phyloP scores from a whole-genome alignment of 2,888 invertebrate species.

The Drosophila lacicola region DNA sequence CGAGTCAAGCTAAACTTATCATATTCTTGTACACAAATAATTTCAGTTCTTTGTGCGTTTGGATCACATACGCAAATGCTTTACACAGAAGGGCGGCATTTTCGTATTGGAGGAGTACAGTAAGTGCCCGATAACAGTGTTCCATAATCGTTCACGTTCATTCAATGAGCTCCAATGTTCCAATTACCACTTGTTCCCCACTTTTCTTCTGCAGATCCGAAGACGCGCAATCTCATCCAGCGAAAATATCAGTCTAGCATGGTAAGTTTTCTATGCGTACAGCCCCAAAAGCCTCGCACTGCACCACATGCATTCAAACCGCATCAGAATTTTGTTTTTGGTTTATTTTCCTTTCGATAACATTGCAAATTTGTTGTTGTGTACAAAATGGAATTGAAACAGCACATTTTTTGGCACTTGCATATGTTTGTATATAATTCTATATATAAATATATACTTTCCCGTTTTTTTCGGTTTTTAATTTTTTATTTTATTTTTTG shows the following conservation, averaged over 20 bases:
- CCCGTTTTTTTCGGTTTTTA: too few species aligned
- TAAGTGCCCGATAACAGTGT: conserved; percentile 87
- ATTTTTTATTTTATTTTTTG: background rate
- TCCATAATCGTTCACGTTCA: background rate
- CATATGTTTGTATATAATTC: conserved; percentile 24
- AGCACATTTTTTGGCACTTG: conserved; percentile 8
- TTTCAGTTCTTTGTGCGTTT: conserved; percentile 99
- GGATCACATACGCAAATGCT: conserved; percentile 99
- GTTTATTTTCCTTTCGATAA: background rate
- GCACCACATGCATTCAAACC: conserved; percentile 12
- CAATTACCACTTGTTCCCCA: background rate
- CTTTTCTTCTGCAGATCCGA: conserved; percentile 93
- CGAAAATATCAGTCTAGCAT: conserved; percentile 98
- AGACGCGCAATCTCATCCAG: conserved; percentile 97
- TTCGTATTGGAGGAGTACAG: conserved; percentile 99
- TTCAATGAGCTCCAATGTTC: background rate
- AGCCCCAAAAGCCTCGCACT: background rate
- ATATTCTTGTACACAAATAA: conserved; percentile 28
- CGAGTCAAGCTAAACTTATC: conserved; percentile 10
- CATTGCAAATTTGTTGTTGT: background rate
- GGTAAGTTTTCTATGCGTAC: conserved; percentile 89
- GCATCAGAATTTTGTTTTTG: conserved; percentile 13
- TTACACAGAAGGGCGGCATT: conserved; percentile 99
- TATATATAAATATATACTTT: conserved; percentile 4
- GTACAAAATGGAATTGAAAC: conserved; percentile 10